phyloP scores from a whole-genome alignment of 2,888 invertebrate genomes.

The Chalcosyrphus nemorum region DNA sequence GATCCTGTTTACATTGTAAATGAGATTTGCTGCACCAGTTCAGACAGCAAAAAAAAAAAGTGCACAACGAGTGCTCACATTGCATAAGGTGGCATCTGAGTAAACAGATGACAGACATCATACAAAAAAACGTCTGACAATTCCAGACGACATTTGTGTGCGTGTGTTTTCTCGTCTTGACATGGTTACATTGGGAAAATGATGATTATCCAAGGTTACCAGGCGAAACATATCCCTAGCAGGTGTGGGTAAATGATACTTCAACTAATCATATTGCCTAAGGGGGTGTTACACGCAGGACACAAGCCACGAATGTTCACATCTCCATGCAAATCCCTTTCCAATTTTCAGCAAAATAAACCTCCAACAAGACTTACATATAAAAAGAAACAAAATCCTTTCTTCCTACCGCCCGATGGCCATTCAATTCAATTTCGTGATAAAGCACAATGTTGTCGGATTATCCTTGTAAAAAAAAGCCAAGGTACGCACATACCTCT shows the following conservation, averaged over 20 bases:
- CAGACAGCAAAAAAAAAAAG: not conserved
- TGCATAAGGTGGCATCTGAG: constrained; percentile 61
- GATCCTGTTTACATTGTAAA: constrained; percentile 64
- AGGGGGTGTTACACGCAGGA: constrained; percentile 1
- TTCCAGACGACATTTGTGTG: constrained; percentile 1
- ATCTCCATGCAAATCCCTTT: constrained; percentile 33
- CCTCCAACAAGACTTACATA: not conserved
- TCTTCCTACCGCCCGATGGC: constrained; percentile 44
- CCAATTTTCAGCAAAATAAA: not conserved
- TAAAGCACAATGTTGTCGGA: constrained; percentile 41
- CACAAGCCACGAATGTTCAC: not conserved
- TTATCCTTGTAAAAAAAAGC: constrained; percentile 43
- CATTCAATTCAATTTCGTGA: constrained; percentile 63
- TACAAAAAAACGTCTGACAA: too few relatives aligned
- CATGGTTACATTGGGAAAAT: not conserved
- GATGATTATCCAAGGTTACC: constrained; percentile 19
- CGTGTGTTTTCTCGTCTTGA: not conserved
- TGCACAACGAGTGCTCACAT: constrained; percentile 29
- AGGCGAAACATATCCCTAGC: not conserved
- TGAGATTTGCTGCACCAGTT: constrained; percentile 25
- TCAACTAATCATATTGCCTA: constrained; percentile 51
- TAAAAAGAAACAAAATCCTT: constrained; percentile 37
- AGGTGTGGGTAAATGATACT: constrained; percentile 37
- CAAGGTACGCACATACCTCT: constrained; percentile 19
- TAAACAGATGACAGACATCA: constrained; percentile 31